Evolutionary conservation across 2,888 invertebrate genomes (phyloP), one percentile per base, ranked within the genome.

Genomic region (Pyrgus malvae): DNA sequence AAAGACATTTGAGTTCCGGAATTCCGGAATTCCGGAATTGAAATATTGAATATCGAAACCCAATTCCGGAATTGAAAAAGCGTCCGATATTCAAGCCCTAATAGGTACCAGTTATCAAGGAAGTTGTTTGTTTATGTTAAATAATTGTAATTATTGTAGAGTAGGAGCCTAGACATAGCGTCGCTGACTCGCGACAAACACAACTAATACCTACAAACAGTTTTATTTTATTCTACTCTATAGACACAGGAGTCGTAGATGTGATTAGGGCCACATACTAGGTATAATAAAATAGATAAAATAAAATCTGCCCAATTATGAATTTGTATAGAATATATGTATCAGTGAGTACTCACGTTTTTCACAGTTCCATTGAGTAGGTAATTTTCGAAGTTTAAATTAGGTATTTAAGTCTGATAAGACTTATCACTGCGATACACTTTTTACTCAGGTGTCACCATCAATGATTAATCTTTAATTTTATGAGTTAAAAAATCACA

Each of bases 61-160:
- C n/a, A n/a, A n/a, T n/a, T n/a, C n/a, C n/a, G n/a, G n/a, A n/a
- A n/a, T n/a, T n/a, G n/a, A n/a, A n/a, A n/a, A n/a, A n/a, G n/a
- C n/a, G n/a, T n/a, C n/a, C n/a, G n/a, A n/a, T n/a, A n/a, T n/a
- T n/a, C n/a, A n/a, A 7, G 3, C 29, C 3, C 16, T 16, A 16
- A 35, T 8, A 35, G 35, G 9, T 45, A 21, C 6, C n/a, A 16
- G 16, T 31, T 9, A 33, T 37, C 9, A 21, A 35, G 42, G 51
- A 51, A 51, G 44, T 51, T 35, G 51, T 51, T 51, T 51, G 51
- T 51, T 51, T 42, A 40, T 48, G 19, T 38, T 38, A n/a, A 25
- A 50, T 41, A 5, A 9, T 40, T n/a, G 25, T n/a, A n/a, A n/a
- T n/a, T n/a, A 27, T 48, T 14, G 23, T 37, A 37, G 16, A 35